These are phyloP conservation scores for Peromyscus leucopus DNA, from an alignment of 2,113 vertebrate genomes.

Conservation along the genomic window DNA sequence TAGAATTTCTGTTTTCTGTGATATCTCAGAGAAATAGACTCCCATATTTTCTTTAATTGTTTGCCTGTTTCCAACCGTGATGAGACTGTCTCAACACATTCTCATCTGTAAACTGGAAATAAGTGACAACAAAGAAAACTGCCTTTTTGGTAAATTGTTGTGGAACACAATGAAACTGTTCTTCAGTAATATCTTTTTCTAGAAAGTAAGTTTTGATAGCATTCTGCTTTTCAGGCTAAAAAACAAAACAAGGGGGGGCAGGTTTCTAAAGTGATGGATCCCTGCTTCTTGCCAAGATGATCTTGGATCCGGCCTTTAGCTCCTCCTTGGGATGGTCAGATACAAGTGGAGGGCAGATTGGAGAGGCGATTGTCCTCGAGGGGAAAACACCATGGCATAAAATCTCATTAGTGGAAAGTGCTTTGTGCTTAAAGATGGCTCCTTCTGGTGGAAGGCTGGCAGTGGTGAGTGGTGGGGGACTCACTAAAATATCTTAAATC, in stretches of 20 bases:
- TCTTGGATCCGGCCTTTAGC: not conserved
- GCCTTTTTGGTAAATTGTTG: not conserved
- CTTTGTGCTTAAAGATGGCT: slow-evolving; percentile 48
- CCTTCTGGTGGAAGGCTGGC: slow-evolving; percentile 25
- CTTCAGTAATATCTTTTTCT: not conserved
- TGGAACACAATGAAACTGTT: not conserved
- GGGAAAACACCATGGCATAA: slow-evolving; percentile 1
- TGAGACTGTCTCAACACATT: not conserved
- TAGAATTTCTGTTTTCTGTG: slow-evolving; percentile 72
- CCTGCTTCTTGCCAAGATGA: not conserved
- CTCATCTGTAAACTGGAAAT: not conserved
- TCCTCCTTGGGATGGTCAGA: slow-evolving; percentile 29
- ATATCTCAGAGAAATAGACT: slow-evolving; percentile 26
- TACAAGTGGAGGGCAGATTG: slow-evolving; percentile 27
- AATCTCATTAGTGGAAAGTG: slow-evolving; percentile 48
- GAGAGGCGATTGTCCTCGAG: not conserved
- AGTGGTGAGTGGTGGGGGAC: not conserved
- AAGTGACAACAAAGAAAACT: not conserved
- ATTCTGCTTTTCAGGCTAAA: slow-evolving; percentile 11
- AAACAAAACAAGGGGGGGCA: not conserved
- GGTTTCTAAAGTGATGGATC: not conserved
- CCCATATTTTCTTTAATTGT: not conserved
- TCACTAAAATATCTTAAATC: slow-evolving; percentile 81
- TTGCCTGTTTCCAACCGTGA: not conserved
- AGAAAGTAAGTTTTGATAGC: not conserved